phyloP scores from a whole-genome alignment of 2,113 vertebrate genomes.

The Brachypteracias leptosomus region DNA sequence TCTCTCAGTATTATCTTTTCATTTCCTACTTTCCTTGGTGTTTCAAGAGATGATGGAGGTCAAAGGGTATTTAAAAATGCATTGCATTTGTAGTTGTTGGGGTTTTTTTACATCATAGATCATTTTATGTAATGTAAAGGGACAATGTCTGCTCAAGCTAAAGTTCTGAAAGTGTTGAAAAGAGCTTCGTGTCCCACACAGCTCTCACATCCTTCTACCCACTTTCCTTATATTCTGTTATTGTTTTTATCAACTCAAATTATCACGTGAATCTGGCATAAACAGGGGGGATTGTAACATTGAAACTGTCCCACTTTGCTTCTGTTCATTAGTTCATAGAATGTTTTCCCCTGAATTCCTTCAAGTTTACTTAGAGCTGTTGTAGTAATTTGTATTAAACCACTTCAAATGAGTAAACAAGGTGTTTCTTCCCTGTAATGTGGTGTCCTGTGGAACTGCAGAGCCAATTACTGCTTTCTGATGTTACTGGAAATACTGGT shows the following conservation, averaged over 20 bases:
- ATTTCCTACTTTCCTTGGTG: background rate
- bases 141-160: background rate
- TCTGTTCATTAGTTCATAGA: background rate
- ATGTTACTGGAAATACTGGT: background rate
- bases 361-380: background rate
- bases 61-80: background rate
- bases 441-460: background rate
- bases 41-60: background rate
- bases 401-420: background rate
- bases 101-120: accelerated
- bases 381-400: constrained; percentile 1
- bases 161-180: background rate
- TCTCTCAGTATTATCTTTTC: background rate
- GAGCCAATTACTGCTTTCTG: background rate
- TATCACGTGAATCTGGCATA: background rate
- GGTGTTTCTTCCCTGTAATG: background rate
- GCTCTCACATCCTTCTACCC: background rate
- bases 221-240: background rate
- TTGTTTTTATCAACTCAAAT: background rate
- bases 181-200: background rate
- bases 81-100: background rate
- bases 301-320: background rate
- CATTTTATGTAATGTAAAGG: background rate
- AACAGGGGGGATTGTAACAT: background rate
- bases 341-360: background rate